phyloP scores from a whole-genome alignment of 2,888 invertebrate species.

The Oscheius sp. region DNA sequence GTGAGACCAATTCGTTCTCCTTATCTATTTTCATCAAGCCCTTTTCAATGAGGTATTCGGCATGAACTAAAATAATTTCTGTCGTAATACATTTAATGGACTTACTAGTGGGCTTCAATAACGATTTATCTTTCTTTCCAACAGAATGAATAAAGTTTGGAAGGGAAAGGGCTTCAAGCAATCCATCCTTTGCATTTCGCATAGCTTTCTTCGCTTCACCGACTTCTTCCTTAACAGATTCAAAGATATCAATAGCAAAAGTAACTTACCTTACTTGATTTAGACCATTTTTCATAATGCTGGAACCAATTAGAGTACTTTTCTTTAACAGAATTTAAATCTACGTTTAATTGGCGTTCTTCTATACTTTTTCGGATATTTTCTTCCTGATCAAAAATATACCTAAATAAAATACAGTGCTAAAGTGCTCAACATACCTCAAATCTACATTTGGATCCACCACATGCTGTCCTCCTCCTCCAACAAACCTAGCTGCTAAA shows the following conservation, averaged over 20 bases:
- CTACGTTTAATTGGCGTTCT: constrained; percentile 38
- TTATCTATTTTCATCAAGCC: constrained; percentile 52
- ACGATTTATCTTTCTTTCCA: constrained; percentile 33
- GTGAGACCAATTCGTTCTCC: constrained; percentile 42
- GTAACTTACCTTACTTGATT: constrained; percentile 15
- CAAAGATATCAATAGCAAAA: neutral
- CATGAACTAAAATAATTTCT: constrained; percentile 40
- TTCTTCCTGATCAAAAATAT: constrained; percentile 37
- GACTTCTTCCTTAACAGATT: constrained; percentile 28
- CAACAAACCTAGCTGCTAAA: constrained; percentile 53
- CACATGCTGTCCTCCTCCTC: constrained; percentile 53
- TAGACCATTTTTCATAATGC: constrained; percentile 40
- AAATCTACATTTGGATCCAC: constrained; percentile 62
- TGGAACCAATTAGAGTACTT: constrained; percentile 53
- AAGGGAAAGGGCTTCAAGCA: constrained; percentile 47
- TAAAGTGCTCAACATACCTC: constrained; percentile 27
- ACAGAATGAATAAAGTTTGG: constrained; percentile 47
- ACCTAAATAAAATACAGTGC: constrained; percentile 22
- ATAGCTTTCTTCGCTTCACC: constrained; percentile 38
- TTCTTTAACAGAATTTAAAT: constrained; percentile 37
- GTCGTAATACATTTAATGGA: too few species aligned
- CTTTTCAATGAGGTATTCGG: constrained; percentile 42
- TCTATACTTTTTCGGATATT: constrained; percentile 42
- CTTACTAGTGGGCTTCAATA: constrained; percentile 45
- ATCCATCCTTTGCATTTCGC: constrained; percentile 38